Evolutionary conservation across 2,888 invertebrate species (phyloP).

Genomic region (Drosophila hawaiiensis): DNA sequence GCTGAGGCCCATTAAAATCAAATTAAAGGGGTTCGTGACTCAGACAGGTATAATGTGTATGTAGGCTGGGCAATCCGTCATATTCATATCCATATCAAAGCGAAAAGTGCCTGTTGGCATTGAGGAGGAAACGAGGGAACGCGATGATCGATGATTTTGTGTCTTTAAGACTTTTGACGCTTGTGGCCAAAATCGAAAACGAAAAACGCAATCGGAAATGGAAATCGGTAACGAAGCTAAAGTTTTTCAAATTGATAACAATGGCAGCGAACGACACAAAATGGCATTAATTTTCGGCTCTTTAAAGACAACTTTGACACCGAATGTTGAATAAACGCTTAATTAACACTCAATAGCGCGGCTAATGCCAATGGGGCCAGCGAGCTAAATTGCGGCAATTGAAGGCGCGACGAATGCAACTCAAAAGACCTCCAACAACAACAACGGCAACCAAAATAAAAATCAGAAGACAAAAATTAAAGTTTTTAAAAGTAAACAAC

Average conservation of each 20-base stretch:
- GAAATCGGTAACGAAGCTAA: slow-evolving; percentile 37
- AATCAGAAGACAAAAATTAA: slow-evolving; percentile 66
- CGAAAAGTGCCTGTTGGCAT: slow-evolving; percentile 7
- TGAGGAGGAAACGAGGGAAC: slow-evolving; percentile 2
- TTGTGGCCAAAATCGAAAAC: slow-evolving; percentile 53
- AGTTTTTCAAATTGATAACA: slow-evolving; percentile 75
- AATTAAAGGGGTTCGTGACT: slow-evolving; percentile 62
- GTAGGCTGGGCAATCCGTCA: slow-evolving; percentile 53
- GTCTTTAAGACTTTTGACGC: slow-evolving; percentile 54
- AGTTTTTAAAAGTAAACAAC: slow-evolving; percentile 77
- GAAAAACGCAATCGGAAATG: slow-evolving; percentile 28
- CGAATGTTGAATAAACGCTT: slow-evolving; percentile 78
- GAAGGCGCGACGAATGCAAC: slow-evolving; percentile 81
- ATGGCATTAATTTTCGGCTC: slow-evolving; percentile 78
- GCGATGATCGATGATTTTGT: slow-evolving; percentile 73
- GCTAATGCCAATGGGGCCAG: slow-evolving; percentile 56
- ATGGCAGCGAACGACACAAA: slow-evolving; percentile 58
- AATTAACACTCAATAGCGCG: slow-evolving; percentile 78
- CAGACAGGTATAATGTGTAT: slow-evolving; percentile 8
- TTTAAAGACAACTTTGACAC: slow-evolving; percentile 79
- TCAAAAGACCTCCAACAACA: slow-evolving; percentile 38
- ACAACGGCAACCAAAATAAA: slow-evolving; percentile 23
- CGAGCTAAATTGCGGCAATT: slow-evolving; percentile 71
- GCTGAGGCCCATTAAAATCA: slow-evolving; percentile 60
- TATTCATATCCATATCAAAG: slow-evolving; percentile 46